Conservation (phyloP, 2,797 vertebrate species). For the Sebastes iracundus region DNA sequence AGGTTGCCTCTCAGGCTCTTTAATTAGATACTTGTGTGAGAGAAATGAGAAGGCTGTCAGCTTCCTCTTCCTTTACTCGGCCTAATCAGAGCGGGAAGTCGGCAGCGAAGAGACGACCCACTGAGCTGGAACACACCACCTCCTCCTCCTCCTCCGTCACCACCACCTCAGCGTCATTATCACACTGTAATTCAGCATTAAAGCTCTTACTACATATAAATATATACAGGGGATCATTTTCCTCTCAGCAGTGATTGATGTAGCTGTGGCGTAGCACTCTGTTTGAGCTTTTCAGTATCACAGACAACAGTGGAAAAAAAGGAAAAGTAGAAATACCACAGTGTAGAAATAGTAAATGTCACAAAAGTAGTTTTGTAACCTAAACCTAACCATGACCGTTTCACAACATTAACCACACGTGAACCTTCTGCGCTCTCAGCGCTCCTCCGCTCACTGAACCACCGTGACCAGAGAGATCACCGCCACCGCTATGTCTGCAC, state of each 20-base stretch:
- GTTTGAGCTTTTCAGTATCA: not conserved
- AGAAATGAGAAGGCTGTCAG: not conserved
- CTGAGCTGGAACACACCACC: not conserved
- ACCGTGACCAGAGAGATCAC: not conserved
- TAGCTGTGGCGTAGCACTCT: not conserved
- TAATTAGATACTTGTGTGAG: not conserved
- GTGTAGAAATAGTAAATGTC: too few relatives aligned
- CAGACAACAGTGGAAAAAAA: not conserved
- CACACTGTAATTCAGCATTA: not conserved
- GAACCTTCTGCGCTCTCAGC: too few relatives aligned
- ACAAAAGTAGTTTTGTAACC: too few relatives aligned
- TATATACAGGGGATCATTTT: too few relatives aligned
- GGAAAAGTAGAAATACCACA: too few relatives aligned
- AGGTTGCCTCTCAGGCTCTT: not conserved
- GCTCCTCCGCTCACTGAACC: too few relatives aligned
- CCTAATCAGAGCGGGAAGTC: not conserved
- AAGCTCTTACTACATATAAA: too few relatives aligned
- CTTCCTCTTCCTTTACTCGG: not conserved
- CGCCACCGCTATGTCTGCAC: too few relatives aligned
- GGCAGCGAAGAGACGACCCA: not conserved
- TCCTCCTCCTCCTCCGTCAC: rapidly evolving
- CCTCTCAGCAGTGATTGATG: not conserved
- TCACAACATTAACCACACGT: too few relatives aligned
- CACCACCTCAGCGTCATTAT: not conserved
- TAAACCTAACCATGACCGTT: too few relatives aligned